Conservation (phyloP, 2,113 vertebrate species). For the Catharus bicknelli region DNA sequence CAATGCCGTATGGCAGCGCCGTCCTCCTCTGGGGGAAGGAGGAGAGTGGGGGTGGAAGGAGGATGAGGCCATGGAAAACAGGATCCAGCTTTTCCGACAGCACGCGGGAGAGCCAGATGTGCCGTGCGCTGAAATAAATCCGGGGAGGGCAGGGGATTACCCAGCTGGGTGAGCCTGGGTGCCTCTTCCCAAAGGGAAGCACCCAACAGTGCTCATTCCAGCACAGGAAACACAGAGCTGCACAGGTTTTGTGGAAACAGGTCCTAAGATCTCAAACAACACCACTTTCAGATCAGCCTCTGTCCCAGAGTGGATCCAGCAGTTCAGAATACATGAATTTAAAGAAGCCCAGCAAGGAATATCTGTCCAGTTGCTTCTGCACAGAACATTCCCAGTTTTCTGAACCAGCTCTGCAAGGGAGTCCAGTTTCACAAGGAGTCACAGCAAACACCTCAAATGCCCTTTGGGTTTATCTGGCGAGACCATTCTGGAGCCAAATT, state of each 20-base stretch:
- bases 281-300: neutral
- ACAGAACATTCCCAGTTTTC: neutral
- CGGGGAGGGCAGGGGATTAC: too few relatives aligned
- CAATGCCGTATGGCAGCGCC: neutral
- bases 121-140: neutral
- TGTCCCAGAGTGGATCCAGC: neutral
- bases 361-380: neutral
- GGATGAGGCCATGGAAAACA: conserved; percentile 10
- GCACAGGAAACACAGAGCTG: neutral
- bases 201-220: neutral
- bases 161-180: neutral
- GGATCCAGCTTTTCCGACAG: conserved; percentile 10
- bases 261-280: neutral
- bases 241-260: neutral
- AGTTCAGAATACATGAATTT: neutral
- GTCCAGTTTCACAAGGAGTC: neutral
- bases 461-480: neutral
- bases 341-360: neutral
- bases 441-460: neutral
- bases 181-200: neutral
- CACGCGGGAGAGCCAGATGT: neutral
- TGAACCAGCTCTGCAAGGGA: neutral
- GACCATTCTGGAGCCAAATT: neutral
- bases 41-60: neutral
- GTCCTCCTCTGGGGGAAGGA: conserved; percentile 13